Base-by-base conservation (phyloP, 1,140 invertebrate species). In the Tetragonula clypearis region DNA sequence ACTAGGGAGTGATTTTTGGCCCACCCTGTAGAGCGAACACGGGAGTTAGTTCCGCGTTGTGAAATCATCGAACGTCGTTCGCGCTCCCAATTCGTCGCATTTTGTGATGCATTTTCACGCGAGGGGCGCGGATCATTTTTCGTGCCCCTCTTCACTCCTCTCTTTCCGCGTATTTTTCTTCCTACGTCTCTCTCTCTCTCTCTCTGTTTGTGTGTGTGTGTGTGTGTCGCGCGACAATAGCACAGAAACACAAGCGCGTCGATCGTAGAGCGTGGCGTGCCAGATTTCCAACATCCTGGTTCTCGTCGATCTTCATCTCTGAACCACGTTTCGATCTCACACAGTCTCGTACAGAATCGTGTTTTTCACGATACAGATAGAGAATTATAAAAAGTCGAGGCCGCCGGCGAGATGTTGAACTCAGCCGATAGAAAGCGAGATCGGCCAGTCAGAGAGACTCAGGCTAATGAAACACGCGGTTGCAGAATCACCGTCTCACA, bases 161-260 rank as follows among this genome's bases (percentile, higher is more conserved):
- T 86, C 81, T 79, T 84, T 78, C 81, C 86, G 90, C 88, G 87
- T 91, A 92, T 92, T 92, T 93, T 91, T 87, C 84, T 76, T 15
- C 41, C 17, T 55, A 11, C 15, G 5, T 23, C 19, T 3, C 3
- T 41, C 19, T 9, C 35, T 72, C 69, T 5, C 69, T 30, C 68
- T 49, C 41, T 41, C 35, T 66, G 15, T 8, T 8, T 21, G 19
- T 8, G 8, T 23, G 56, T 53, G 58, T 19, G 21, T 71, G 56
- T 60, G 26, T 41, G 21, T 65, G 55, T 83, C 76, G 87, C 80
- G 86, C 83, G 88, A 93, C 93, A 93, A 94, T 93, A 88, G 88
- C 91, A 86, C 92, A 92, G 93, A 94, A 94, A 93, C 80, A 87
- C 92, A 92, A 93, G 88, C 92, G 86, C 78, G 88, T 79, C 87